phyloP scores from a whole-genome alignment of 2,113 vertebrate genomes.

The Microtus oregoni region DNA sequence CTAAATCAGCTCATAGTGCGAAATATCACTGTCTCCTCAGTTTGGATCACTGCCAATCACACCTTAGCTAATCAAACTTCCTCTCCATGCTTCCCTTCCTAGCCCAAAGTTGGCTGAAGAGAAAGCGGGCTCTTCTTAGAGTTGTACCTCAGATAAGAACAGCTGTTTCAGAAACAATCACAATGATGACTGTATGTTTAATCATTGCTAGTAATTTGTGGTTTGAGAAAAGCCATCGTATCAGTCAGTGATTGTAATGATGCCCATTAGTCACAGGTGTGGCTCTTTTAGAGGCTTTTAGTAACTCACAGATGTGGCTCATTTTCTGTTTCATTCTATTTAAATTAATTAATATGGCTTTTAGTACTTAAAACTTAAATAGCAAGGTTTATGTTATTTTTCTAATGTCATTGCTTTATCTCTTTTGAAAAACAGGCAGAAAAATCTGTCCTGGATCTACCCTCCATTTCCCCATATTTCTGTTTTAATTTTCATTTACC shows the following conservation, averaged over 20 bases:
- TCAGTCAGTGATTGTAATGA: background rate
- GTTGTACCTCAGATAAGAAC: background rate
- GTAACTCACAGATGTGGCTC: background rate
- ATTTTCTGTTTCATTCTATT: slow-evolving; percentile 25
- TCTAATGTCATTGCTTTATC: background rate
- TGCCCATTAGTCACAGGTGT: background rate
- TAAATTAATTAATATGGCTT: slow-evolving; percentile 43
- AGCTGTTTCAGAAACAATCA: slow-evolving; percentile 30
- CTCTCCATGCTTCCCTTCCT: slow-evolving; percentile 20
- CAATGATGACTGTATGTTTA: background rate
- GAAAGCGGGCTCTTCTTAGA: background rate
- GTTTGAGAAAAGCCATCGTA: background rate
- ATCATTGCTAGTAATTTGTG: slow-evolving; percentile 2
- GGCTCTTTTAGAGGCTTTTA: background rate
- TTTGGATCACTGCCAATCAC: slow-evolving; percentile 13
- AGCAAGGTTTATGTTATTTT: background rate
- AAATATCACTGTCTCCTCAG: slow-evolving; percentile 29
- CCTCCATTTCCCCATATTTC: slow-evolving; percentile 17
- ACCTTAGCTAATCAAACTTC: slow-evolving; percentile 12
- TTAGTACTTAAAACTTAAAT: slow-evolving; percentile 24
- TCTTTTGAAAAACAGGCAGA: background rate
- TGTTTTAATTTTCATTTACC: slow-evolving; percentile 40
- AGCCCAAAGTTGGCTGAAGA: background rate
- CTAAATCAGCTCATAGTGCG: background rate
- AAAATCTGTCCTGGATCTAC: background rate